phyloP scores from a whole-genome alignment of 2,888 invertebrate species.

The Diloba caeruleocephala region DNA sequence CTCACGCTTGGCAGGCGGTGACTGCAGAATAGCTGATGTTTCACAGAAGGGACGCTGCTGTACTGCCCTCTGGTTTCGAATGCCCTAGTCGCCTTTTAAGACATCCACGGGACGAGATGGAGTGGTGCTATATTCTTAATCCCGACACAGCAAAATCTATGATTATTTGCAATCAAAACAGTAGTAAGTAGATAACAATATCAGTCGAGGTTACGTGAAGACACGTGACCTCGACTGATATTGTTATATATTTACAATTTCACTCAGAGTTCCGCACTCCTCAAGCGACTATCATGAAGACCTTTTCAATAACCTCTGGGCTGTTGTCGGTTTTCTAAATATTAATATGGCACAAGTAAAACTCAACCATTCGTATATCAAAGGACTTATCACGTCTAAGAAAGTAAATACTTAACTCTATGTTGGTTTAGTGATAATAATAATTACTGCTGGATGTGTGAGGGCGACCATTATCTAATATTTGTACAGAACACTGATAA shows the following conservation, averaged over 20 bases:
- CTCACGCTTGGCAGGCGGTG: too few relatives aligned
- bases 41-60: too few relatives aligned
- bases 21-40: too few relatives aligned
- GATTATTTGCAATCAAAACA: too few relatives aligned
- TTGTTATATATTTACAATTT: constrained; percentile 7
- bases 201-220: too few relatives aligned
- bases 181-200: too few relatives aligned
- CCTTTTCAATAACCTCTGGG: constrained; percentile 6
- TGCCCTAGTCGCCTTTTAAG: too few relatives aligned
- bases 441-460: constrained; percentile 85
- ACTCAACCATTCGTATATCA: constrained; percentile 41
- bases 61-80: too few relatives aligned
- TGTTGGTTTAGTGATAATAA: constrained; percentile 83
- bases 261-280: background rate
- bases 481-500: constrained; percentile 80
- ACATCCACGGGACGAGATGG: too few relatives aligned
- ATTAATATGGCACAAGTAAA: constrained; percentile 16
- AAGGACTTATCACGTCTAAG: constrained; percentile 73
- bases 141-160: too few relatives aligned
- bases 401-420: constrained; percentile 77
- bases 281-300: background rate
- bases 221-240: constrained; percentile 13
- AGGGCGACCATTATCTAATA: constrained; percentile 82
- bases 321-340: constrained; percentile 1
- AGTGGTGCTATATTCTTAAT: too few relatives aligned